These are phyloP conservation scores for Sebastes schlegelii DNA, from an alignment of 2,113 vertebrate species.

Conservation along the genomic window DNA sequence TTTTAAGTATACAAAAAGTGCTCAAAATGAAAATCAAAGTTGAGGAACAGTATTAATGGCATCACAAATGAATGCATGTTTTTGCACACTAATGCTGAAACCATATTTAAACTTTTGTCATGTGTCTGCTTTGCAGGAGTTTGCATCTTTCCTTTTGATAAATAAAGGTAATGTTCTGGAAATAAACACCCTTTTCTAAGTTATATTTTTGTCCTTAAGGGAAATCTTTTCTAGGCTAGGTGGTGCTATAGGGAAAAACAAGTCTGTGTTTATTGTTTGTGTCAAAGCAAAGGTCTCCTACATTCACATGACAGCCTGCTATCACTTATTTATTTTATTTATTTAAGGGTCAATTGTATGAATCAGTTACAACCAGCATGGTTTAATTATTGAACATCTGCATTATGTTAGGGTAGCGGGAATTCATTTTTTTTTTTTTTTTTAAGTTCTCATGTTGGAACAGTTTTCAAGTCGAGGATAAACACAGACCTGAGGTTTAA, in stretches of 20 bases:
- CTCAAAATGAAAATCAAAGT: neutral
- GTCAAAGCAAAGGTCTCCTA: neutral
- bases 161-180: neutral
- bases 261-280: neutral
- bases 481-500: slow-evolving; percentile 7
- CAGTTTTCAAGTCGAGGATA: neutral
- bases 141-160: neutral
- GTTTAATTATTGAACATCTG: slow-evolving; percentile 12
- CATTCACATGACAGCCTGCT: neutral
- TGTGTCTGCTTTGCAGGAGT: neutral
- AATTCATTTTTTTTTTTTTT: neutral
- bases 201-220: neutral
- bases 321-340: neutral
- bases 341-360: neutral
- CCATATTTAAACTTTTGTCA: neutral
- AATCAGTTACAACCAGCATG: neutral
- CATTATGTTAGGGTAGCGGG: neutral
- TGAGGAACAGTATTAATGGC: neutral
- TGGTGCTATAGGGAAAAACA: too few relatives aligned
- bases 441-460: neutral
- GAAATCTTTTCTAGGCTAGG: neutral
- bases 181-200: neutral
- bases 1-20: neutral
- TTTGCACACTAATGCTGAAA: neutral
- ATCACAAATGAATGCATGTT: neutral